Evolutionary conservation across 2,888 invertebrate species (phyloP).

Genomic region (Steromphala cineraria): DNA sequence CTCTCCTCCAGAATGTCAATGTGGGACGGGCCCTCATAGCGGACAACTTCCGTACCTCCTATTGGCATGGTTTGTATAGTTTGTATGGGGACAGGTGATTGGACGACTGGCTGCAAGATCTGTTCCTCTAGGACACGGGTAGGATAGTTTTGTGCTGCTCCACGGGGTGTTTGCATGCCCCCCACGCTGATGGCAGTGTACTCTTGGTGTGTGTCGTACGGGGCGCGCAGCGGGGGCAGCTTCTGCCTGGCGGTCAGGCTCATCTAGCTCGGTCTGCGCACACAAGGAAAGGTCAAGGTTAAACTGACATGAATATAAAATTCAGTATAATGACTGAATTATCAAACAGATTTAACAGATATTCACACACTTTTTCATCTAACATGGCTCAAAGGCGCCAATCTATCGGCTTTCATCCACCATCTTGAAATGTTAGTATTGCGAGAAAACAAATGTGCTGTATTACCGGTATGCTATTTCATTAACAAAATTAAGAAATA

Average conservation of each 20-base stretch:
- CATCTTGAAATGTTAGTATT: too few relatives aligned
- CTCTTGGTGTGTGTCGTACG: slow-evolving; percentile 60
- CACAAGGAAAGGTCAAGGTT: not conserved
- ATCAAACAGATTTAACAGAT: too few relatives aligned
- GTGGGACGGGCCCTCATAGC: slow-evolving; percentile 26
- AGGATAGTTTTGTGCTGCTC: not conserved
- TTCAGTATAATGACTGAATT: too few relatives aligned
- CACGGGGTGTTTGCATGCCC: not conserved
- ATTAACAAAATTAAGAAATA: too few relatives aligned
- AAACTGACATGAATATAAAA: too few relatives aligned
- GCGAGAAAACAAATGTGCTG: too few relatives aligned
- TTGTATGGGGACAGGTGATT: not conserved
- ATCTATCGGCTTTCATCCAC: too few relatives aligned
- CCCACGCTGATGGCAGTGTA: slow-evolving; percentile 49
- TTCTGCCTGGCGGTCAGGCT: slow-evolving; percentile 14
- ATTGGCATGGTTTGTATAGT: not conserved
- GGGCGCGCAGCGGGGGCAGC: slow-evolving; percentile 49
- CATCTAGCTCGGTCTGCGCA: not conserved
- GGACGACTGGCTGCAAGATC: not conserved
- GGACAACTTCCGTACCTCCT: not conserved
- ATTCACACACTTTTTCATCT: too few relatives aligned
- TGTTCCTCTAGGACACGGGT: not conserved
- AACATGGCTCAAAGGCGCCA: too few relatives aligned
- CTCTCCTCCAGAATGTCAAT: slow-evolving; percentile 67
- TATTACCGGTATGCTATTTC: too few relatives aligned